Conservation (phyloP, 2,113 vertebrate genomes). For the Elaphurus davidianus region DNA sequence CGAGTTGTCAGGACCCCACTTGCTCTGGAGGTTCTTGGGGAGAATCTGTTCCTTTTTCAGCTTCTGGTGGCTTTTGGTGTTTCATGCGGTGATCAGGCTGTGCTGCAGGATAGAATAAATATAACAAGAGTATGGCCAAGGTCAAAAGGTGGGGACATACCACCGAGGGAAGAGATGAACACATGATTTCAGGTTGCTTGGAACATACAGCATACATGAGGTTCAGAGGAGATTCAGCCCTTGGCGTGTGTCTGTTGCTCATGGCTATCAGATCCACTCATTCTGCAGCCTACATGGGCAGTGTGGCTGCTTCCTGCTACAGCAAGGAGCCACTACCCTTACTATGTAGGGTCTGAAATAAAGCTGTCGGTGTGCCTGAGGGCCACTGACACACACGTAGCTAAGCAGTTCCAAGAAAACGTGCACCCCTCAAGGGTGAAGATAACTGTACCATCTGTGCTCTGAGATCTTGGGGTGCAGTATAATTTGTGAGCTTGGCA, state of each 20-base stretch:
- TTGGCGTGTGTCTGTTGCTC: rapidly evolving
- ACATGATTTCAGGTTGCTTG: neutral
- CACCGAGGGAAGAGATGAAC: neutral
- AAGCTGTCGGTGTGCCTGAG: neutral
- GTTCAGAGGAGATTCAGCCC: neutral
- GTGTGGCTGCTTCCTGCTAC: neutral
- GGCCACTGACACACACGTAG: neutral
- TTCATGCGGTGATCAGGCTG: neutral
- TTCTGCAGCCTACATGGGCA: neutral
- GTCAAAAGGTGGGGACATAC: neutral
- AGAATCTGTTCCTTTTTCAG: neutral
- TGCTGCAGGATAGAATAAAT: neutral
- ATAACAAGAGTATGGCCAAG: neutral
- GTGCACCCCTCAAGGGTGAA: neutral
- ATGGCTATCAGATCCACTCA: neutral
- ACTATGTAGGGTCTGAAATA: rapidly evolving
- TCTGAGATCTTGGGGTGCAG: neutral
- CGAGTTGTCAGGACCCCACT: neutral
- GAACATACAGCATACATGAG: neutral
- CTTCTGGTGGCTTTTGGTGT: neutral
- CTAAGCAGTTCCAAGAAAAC: neutral
- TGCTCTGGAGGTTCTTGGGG: neutral
- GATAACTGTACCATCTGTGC: neutral
- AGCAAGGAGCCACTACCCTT: neutral
- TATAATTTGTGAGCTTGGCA: neutral